Conservation (phyloP, 2,888 invertebrate species). For the Chymomyza procnemis region DNA sequence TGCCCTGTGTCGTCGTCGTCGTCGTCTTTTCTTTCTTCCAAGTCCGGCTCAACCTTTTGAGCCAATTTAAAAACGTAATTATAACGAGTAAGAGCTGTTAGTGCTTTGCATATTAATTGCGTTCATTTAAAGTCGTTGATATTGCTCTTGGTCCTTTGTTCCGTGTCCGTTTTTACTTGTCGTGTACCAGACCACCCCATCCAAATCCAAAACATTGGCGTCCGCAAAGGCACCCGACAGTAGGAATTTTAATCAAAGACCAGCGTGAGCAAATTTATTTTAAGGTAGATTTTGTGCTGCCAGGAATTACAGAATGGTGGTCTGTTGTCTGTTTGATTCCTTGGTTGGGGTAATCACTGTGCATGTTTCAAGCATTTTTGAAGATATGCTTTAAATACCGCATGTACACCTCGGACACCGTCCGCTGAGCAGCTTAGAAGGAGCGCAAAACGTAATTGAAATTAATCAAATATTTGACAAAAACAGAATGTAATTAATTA, state of each 20-base stretch:
- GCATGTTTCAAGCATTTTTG: constrained; percentile 56
- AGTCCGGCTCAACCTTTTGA: constrained; percentile 60
- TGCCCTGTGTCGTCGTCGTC: background rate
- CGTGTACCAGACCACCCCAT: constrained; percentile 19
- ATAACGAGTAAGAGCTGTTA: constrained; percentile 68
- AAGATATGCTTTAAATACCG: constrained; percentile 38
- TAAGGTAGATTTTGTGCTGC: constrained; percentile 40
- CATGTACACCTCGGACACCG: background rate
- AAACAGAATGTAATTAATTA: too few relatives aligned
- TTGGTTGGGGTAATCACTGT: constrained; percentile 57
- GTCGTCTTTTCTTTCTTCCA: constrained; percentile 9
- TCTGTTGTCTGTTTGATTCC: background rate
- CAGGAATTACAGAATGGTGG: background rate
- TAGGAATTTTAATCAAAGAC: constrained; percentile 71
- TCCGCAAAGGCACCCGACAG: constrained; percentile 39
- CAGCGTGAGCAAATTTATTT: constrained; percentile 65
- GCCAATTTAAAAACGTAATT: constrained; percentile 72
- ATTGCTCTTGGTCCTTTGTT: constrained; percentile 4
- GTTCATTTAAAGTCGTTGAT: constrained; percentile 34
- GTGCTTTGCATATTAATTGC: constrained; percentile 68
- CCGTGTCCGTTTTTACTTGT: background rate
- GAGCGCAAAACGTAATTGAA: too few relatives aligned
- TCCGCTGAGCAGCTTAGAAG: too few relatives aligned
- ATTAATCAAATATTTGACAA: too few relatives aligned
- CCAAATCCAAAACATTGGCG: constrained; percentile 28